These are phyloP conservation scores for Halcyon senegalensis DNA, from an alignment of 2,113 vertebrate genomes.

Conservation along the genomic window DNA sequence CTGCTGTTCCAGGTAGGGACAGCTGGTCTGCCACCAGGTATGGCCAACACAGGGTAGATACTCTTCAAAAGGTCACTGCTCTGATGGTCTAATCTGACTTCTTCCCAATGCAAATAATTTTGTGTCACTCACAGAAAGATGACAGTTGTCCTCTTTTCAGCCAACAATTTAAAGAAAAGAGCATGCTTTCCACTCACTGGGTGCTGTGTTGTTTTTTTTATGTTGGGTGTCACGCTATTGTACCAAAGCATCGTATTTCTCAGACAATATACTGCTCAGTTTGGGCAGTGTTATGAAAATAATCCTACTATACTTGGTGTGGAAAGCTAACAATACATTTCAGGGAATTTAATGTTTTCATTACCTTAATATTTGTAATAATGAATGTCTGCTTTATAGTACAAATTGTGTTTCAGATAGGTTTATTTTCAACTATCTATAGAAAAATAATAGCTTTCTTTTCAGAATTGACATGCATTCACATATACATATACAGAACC, in stretches of 20 bases:
- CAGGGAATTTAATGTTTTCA: not conserved
- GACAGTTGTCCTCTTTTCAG: not conserved
- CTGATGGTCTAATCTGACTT: not conserved
- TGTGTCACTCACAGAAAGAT: not conserved
- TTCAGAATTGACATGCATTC: not conserved
- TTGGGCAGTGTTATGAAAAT: not conserved
- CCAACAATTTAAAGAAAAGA: not conserved
- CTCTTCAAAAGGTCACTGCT: not conserved
- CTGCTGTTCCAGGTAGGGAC: conserved; percentile 83
- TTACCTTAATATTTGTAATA: not conserved
- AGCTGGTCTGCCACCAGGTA: conserved; percentile 82
- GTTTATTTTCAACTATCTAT: not conserved
- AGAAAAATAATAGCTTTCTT: not conserved
- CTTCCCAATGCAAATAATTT: not conserved
- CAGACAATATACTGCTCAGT: not conserved
- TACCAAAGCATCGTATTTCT: not conserved
- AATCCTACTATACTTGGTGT: not conserved
- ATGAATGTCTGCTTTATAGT: not conserved
- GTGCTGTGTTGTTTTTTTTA: not conserved
- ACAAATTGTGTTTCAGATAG: not conserved
- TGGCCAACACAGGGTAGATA: not conserved
- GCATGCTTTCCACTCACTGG: not conserved
- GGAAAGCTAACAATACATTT: not conserved
- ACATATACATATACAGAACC: not conserved
- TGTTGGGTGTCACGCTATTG: not conserved